Conservation (phyloP, 2,888 invertebrate genomes). For the Pinctada fucata region DNA sequence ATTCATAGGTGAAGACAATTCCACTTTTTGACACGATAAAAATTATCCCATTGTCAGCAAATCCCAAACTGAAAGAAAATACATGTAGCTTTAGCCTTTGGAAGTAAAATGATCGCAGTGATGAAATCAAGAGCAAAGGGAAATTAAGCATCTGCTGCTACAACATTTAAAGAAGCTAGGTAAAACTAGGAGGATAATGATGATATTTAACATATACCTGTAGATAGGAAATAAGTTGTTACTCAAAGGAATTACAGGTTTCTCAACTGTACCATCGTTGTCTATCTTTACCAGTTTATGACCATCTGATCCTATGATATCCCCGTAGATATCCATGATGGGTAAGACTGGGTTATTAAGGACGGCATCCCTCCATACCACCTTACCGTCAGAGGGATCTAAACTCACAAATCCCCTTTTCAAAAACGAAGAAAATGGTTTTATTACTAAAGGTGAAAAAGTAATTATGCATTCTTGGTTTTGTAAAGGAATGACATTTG, state of each 20-base stretch:
- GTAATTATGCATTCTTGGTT: too few species aligned
- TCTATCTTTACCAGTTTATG: conserved; percentile 53
- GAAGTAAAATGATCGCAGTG: background rate
- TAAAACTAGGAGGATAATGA: too few species aligned
- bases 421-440: too few species aligned
- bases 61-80: background rate
- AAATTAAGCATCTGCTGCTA: background rate
- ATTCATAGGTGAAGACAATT: conserved; percentile 13
- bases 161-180: too few species aligned
- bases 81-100: background rate
- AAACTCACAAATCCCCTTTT: conserved; percentile 59
- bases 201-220: too few species aligned
- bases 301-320: conserved; percentile 60
- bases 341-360: conserved; percentile 58
- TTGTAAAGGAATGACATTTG: too few species aligned
- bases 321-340: conserved; percentile 56
- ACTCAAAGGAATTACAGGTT: conserved; percentile 36
- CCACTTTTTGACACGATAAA: conserved; percentile 25
- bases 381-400: conserved; percentile 44
- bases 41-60: conserved; percentile 19
- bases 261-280: conserved; percentile 44
- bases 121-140: background rate
- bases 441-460: too few species aligned
- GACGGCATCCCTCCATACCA: conserved; percentile 52
- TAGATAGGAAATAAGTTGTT: conserved; percentile 40